A percentile compares a stretch with the other conserved stretches of the same genome.
phyloP scores from a whole-genome alignment of 2,888 invertebrate genomes.

The Aleiodes alternator region DNA sequence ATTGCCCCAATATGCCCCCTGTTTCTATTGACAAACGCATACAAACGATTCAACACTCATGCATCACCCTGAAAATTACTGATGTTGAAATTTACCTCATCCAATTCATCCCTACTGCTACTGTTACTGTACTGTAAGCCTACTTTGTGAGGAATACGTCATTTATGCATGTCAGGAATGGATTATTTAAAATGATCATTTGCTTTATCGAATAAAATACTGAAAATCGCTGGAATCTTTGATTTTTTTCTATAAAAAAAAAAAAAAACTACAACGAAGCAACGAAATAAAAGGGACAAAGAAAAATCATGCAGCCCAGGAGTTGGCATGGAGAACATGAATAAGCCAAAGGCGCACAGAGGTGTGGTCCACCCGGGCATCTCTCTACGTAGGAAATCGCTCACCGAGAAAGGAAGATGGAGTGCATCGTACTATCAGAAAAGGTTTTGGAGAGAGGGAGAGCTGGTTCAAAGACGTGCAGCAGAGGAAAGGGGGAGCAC shows the following conservation, averaged over 20 bases:
- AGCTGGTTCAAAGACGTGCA: constrained; percentile 20
- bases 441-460: constrained; percentile 12
- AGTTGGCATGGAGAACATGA: constrained; percentile 61
- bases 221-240: too few species aligned
- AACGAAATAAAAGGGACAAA: constrained; percentile 23
- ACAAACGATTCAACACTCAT: constrained; percentile 51
- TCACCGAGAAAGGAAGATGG: constrained; percentile 70
- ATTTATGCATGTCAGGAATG: constrained; percentile 26
- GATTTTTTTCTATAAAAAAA: too few species aligned
- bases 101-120: constrained; percentile 27
- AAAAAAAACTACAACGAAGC: constrained; percentile 12
- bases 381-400: constrained; percentile 67
- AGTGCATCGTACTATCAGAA: constrained; percentile 55
- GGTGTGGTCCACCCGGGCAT: constrained; percentile 73
- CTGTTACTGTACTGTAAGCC: constrained; percentile 1
- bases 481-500: constrained; percentile 19
- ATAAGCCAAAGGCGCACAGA: constrained; percentile 69
- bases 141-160: constrained; percentile 6
- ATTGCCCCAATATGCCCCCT: constrained; percentile 58
- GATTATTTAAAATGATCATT: constrained; percentile 3
- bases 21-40: constrained; percentile 70
- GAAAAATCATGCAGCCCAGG: background rate
- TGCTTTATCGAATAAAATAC: too few species aligned
- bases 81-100: constrained; percentile 34
- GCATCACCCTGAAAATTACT: constrained; percentile 52